These are phyloP conservation scores for Taeniopygia guttata DNA, from an alignment of 2,797 vertebrate species.

Conservation along the genomic window DNA sequence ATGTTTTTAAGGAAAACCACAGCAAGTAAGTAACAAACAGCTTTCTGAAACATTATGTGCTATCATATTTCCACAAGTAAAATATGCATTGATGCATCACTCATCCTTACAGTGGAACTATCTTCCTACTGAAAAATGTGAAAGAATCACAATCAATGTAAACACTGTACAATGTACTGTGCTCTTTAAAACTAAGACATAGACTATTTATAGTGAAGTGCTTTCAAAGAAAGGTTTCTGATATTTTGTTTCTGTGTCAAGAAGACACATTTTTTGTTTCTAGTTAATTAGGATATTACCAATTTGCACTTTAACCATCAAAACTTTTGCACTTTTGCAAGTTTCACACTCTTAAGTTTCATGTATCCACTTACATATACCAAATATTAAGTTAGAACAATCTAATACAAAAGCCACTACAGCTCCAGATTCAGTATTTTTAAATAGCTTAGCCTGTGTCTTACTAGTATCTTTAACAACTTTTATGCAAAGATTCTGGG, in stretches of 20 bases:
- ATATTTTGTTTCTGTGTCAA: neutral
- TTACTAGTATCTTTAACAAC: neutral
- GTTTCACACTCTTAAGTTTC: neutral
- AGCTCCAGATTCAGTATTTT: neutral
- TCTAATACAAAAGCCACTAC: neutral
- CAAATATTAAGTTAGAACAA: neutral
- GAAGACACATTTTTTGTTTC: neutral
- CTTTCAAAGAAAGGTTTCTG: neutral
- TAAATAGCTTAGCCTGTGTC: neutral
- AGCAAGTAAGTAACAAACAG: neutral
- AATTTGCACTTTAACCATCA: neutral
- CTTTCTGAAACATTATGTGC: neutral
- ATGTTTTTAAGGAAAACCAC: neutral
- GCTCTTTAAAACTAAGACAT: neutral
- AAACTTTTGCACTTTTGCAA: neutral
- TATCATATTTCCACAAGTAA: neutral
- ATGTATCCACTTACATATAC: accelerated
- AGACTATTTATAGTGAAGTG: neutral
- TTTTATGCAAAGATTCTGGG: neutral
- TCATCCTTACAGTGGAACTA: neutral
- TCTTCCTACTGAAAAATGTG: neutral
- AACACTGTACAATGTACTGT: neutral
- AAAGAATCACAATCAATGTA: neutral
- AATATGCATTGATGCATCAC: neutral
- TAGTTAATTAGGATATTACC: neutral